Evolutionary conservation across 64 coral and sea anemone species (phyloP), one percentile per base, ranked within the genome.

Genomic region (Catalaphyllia jardinei): DNA sequence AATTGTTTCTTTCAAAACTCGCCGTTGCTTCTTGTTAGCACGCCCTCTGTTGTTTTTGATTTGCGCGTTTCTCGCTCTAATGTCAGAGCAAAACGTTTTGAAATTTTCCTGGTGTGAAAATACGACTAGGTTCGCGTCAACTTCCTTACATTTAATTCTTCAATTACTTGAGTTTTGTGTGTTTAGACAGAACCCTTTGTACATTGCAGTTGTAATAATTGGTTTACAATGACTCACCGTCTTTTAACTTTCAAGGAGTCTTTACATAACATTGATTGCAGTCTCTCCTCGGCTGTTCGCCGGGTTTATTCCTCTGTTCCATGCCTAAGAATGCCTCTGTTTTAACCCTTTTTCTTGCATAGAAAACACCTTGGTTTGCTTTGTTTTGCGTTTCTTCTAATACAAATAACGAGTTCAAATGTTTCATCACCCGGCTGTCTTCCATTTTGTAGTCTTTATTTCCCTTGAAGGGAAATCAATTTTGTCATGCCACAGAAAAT

Each of bases 201-300:
- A 85, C 81, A 71, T 10, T 71, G 10, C 60, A 69, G 81, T 71
- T 85, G 81, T 85, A 85, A 85, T 85, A 85, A 85, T 85, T 85
- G 63, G 33, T 85, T 85, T 71, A 85, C 81, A 85, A 85, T 85
- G 62, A 69, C 30, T 51, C 63, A 85, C 81, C 81, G 28, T 85
- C 33, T 85, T 85, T 85, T 51, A 71, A 85, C 60, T 85, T 85
- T 85, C 81, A 71, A 85, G 81, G 35, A 71, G 81, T 85, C 79
- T 83, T 83, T 85, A 69, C 81, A 42, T 71, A 85, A 85, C 19
- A 71, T 85, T 85, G 71, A 85, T 85, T 85, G 62, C 22, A 28
- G 29, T 71, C 39, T n/a, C 31, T 71, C 63, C 20, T 28, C 81
- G 10, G 4, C 22, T 24, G 39, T 24, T 85, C 20, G 19, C 20